A percentile compares a stretch with the other conserved stretches of the same genome.
Evolutionary conservation across 2,797 vertebrate species (phyloP).

Genomic region (Hafferia zeledoni): DNA sequence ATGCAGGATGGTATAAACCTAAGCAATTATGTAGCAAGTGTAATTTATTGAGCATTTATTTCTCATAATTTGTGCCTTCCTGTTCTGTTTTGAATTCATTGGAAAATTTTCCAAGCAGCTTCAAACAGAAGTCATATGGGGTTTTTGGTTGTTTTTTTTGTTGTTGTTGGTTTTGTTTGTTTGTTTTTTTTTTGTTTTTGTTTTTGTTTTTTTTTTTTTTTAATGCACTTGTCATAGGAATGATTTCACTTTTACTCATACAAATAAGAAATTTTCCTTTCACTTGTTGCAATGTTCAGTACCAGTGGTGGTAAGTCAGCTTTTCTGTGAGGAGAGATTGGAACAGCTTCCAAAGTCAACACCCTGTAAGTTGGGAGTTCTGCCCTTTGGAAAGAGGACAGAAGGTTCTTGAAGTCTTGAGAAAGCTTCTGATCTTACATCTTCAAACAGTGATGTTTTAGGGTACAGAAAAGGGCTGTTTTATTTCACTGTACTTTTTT

Average conservation of each 20-base stretch:
- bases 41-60: background rate
- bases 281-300: background rate
- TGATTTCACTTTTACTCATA: background rate
- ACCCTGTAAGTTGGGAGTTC: background rate
- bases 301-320: background rate
- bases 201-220: background rate
- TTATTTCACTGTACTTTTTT: background rate
- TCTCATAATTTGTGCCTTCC: background rate
- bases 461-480: background rate
- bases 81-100: background rate
- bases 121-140: background rate
- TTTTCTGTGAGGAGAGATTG: background rate
- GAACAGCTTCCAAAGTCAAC: constrained; percentile 13
- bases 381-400: background rate
- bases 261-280: background rate
- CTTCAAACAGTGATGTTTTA: background rate
- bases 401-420: background rate
- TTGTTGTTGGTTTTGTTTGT: too few species aligned
- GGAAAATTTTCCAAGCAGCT: background rate
- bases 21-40: background rate
- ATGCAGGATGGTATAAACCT: background rate
- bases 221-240: background rate
- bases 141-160: too few species aligned
- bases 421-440: background rate
- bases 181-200: background rate